phyloP scores from a whole-genome alignment of 1,140 invertebrate genomes.

The Papilio polyxenes region DNA sequence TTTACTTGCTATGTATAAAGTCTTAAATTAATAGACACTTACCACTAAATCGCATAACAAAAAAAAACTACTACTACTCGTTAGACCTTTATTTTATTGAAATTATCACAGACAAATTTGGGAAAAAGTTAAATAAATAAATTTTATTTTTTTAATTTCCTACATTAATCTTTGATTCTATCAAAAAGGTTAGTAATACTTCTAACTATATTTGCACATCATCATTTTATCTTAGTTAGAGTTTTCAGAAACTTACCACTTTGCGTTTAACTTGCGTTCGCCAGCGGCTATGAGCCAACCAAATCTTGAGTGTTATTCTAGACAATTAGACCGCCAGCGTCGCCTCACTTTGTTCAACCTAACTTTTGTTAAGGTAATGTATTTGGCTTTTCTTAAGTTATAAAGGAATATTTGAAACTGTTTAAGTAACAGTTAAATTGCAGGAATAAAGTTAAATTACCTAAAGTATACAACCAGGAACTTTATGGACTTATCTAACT shows the following conservation, averaged over 20 bases:
- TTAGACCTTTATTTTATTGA: not conserved
- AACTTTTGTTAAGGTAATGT: slow-evolving; percentile 35
- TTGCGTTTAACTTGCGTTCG: slow-evolving; percentile 46
- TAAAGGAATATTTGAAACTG: not conserved
- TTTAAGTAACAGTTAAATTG: not conserved
- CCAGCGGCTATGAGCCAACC: slow-evolving; percentile 57
- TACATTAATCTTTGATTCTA: too few species aligned
- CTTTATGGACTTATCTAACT: too few species aligned
- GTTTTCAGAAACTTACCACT: slow-evolving; percentile 55
- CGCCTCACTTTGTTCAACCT: slow-evolving; percentile 38
- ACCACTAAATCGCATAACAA: too few species aligned
- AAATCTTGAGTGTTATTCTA: slow-evolving; percentile 62
- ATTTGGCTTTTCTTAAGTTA: slow-evolving; percentile 33
- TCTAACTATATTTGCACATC: slow-evolving; percentile 31
- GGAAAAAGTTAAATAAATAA: too few species aligned
- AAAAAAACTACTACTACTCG: too few species aligned
- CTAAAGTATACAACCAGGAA: not conserved
- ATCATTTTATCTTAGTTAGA: slow-evolving; percentile 48
- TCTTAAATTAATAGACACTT: not conserved
- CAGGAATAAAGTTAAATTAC: not conserved
- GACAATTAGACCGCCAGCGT: slow-evolving; percentile 55
- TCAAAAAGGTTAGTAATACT: not conserved
- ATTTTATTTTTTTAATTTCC: too few species aligned
- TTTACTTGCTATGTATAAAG: not conserved
- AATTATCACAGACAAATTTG: not conserved